Percentiles rank a stretch among this genome's conserved stretches.
phyloP scores from a whole-genome alignment of 2,113 vertebrate genomes.

The Xiphophorus maculatus region DNA sequence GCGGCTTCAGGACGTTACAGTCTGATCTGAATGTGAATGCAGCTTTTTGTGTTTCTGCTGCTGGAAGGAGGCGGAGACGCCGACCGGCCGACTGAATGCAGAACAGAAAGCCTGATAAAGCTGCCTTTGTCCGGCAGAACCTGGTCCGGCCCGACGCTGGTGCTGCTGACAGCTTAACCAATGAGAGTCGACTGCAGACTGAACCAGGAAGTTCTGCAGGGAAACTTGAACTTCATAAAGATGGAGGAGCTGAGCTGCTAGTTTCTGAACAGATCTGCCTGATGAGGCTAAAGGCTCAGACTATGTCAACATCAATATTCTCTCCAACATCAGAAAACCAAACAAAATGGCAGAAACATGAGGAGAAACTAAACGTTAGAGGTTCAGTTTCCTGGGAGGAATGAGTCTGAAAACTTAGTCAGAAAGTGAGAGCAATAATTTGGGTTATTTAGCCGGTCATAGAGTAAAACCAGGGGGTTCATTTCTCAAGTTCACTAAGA shows the following conservation, averaged over 20 bases:
- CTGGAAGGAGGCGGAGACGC: not conserved
- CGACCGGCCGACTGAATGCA: slow-evolving; percentile 14
- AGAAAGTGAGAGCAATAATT: no score
- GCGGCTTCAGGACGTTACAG: no score
- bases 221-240: slow-evolving; percentile 14
- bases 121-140: slow-evolving; percentile 56
- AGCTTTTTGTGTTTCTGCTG: not conserved
- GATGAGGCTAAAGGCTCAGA: not conserved
- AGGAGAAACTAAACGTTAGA: no score
- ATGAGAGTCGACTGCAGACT: slow-evolving; percentile 12
- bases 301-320: not conserved
- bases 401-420: no score
- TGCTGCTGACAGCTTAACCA: slow-evolving; percentile 67
- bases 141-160: slow-evolving; percentile 32
- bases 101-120: slow-evolving; percentile 55
- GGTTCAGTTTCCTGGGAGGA: no score
- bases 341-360: no score
- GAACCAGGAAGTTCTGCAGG: slow-evolving; percentile 6
- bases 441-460: no score
- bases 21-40: no score
- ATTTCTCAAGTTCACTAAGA: no score
- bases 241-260: slow-evolving; percentile 22
- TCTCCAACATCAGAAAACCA: no score
- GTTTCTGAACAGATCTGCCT: not conserved
- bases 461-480: no score